These are phyloP conservation scores for Parnassius orleans DNA, from an alignment of 2,888 invertebrate genomes.

Conservation along the genomic window DNA sequence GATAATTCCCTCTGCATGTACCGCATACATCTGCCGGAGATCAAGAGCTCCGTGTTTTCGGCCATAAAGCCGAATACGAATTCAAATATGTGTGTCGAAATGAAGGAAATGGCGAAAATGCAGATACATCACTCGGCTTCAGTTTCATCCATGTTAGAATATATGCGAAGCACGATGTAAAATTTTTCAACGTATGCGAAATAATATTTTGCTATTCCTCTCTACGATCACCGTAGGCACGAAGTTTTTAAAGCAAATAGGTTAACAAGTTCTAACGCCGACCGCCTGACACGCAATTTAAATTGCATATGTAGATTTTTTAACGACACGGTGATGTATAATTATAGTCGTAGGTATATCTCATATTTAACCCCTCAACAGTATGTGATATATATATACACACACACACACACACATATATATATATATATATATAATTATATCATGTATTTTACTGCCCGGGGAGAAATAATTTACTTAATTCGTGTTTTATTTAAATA, in stretches of 20 bases:
- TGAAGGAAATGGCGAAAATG: background rate
- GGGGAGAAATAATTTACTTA: too few relatives aligned
- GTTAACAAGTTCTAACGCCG: slow-evolving; percentile 8
- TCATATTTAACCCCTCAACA: too few relatives aligned
- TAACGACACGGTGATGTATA: too few relatives aligned
- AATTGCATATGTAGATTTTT: background rate
- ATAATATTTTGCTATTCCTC: background rate
- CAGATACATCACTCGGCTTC: slow-evolving; percentile 12
- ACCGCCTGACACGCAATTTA: background rate
- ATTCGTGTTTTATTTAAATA: too few relatives aligned
- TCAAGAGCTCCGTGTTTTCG: slow-evolving; percentile 16
- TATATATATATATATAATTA: too few relatives aligned
- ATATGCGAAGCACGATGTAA: slow-evolving; percentile 5
- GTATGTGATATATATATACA: too few relatives aligned
- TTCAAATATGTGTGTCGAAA: slow-evolving; percentile 11
- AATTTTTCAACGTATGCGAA: slow-evolving; percentile 14
- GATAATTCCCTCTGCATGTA: slow-evolving; percentile 26
- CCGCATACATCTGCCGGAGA: slow-evolving; percentile 18
- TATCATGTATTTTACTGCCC: too few relatives aligned
- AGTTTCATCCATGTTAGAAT: background rate
- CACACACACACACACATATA: too few relatives aligned
- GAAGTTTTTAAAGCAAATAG: slow-evolving; percentile 8
- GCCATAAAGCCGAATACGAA: slow-evolving; percentile 14
- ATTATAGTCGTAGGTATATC: too few relatives aligned
- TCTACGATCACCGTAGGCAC: slow-evolving; percentile 6